Evolutionary conservation across 1,140 invertebrate genomes (phyloP).

Genomic region (Stegodyphus dumicola): DNA sequence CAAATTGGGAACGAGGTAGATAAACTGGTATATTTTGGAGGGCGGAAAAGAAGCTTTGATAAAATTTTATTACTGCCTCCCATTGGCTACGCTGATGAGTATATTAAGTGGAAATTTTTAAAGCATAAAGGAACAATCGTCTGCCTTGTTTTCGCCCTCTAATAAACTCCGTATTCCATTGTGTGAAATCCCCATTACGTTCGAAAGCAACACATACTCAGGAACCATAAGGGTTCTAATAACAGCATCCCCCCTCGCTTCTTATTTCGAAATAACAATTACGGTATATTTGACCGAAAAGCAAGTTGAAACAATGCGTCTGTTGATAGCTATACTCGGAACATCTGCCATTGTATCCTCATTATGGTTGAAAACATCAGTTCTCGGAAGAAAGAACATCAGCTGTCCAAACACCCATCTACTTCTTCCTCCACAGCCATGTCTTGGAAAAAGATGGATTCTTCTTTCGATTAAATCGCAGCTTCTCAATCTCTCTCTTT

Average conservation of each 20-base stretch:
- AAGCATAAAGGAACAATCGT: background rate
- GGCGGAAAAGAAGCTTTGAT: too few species aligned
- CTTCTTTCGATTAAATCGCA: background rate
- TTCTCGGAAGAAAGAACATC: slow-evolving; percentile 1
- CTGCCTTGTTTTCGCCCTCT: background rate
- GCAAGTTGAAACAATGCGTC: slow-evolving; percentile 44
- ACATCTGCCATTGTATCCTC: slow-evolving; percentile 45
- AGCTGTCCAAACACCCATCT: slow-evolving; percentile 50
- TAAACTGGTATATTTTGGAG: too few species aligned
- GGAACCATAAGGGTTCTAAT: too few species aligned
- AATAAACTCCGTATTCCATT: background rate
- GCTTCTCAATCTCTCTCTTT: slow-evolving; percentile 18
- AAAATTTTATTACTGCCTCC: too few species aligned
- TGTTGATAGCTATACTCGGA: background rate
- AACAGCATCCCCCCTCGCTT: background rate
- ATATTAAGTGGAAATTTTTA: too few species aligned
- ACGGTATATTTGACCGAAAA: background rate
- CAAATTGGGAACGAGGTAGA: too few species aligned
- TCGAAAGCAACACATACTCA: too few species aligned
- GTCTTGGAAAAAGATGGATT: background rate
- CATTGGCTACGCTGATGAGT: too few species aligned
- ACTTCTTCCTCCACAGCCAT: background rate
- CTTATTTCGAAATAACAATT: slow-evolving; percentile 31
- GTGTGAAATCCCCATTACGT: background rate
- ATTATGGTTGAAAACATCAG: slow-evolving; percentile 38